phyloP scores from a whole-genome alignment of 2,113 vertebrate species.

The Pelecanus crispus region DNA sequence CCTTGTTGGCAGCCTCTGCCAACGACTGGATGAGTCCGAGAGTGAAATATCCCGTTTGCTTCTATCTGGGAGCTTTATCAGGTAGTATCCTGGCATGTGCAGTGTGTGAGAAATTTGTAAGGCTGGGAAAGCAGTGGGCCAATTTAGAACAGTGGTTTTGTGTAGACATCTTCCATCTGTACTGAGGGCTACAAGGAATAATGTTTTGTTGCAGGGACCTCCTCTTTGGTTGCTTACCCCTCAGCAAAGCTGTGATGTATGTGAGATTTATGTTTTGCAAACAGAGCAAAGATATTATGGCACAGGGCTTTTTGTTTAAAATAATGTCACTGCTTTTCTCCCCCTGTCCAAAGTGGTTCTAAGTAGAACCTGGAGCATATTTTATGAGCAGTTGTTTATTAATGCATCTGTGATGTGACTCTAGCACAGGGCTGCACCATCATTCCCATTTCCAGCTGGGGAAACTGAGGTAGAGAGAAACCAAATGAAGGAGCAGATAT shows the following conservation, averaged over 20 bases:
- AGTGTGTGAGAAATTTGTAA: background rate
- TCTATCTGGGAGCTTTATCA: background rate
- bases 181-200: background rate
- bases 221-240: background rate
- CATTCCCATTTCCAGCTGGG: background rate
- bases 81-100: background rate
- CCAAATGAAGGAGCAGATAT: background rate
- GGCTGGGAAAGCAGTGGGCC: background rate
- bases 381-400: background rate
- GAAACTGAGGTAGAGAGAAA: slow-evolving; percentile 5
- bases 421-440: background rate
- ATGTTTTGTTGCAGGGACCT: background rate
- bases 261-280: background rate
- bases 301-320: background rate
- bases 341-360: background rate
- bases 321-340: background rate
- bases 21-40: background rate
- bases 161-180: background rate
- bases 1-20: background rate
- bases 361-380: background rate
- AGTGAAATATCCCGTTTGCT: background rate
- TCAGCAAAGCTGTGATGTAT: background rate
- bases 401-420: background rate
- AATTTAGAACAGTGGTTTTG: background rate
- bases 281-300: background rate